Percentiles rank a stretch among this genome's conserved stretches.
Conservation (phyloP, 1,140 invertebrate species). For the Apis dorsata region DNA sequence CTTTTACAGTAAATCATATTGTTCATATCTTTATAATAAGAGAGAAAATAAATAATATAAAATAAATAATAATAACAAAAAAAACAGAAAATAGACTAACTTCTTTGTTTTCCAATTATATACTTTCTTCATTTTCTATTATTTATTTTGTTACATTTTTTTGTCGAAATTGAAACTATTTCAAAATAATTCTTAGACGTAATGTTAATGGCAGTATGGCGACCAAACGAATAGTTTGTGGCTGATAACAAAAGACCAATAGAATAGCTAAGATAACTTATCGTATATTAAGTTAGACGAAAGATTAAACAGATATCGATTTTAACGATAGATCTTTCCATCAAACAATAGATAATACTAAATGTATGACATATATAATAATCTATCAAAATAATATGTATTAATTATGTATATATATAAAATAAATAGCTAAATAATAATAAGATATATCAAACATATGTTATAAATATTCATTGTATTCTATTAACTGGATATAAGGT, state of each 20-base stretch:
- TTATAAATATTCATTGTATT: background rate
- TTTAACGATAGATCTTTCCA: background rate
- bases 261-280: conserved; percentile 45
- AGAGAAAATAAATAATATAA: too few species aligned
- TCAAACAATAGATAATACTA: too few species aligned
- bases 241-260: conserved; percentile 34
- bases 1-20: too few species aligned
- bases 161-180: background rate
- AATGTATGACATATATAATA: background rate
- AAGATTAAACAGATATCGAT: conserved; percentile 41
- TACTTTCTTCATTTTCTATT: background rate
- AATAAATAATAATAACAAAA: too few species aligned
- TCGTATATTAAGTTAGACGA: conserved; percentile 39
- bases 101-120: too few species aligned
- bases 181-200: background rate
- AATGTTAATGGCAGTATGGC: background rate
- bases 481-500: background rate
- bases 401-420: background rate
- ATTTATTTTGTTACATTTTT: background rate
- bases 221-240: conserved; percentile 1
- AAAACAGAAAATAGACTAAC: too few species aligned
- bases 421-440: background rate
- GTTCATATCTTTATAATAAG: too few species aligned
- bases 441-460: background rate
- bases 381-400: background rate